Evolutionary conservation across 2,797 vertebrate species (phyloP).

Genomic region (Coilia nasus): DNA sequence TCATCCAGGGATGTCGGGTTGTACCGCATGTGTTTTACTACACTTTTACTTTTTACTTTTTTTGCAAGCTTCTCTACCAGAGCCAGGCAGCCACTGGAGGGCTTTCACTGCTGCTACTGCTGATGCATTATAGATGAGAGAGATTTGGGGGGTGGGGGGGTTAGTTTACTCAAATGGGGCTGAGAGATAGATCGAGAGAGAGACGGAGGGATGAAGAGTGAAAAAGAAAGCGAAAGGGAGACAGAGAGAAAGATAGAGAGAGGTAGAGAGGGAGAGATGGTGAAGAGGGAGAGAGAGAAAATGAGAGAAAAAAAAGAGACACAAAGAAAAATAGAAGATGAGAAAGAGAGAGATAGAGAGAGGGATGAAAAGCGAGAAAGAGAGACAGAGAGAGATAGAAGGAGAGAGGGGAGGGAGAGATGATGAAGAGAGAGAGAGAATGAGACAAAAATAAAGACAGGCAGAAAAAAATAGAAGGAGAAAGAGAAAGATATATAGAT

Average conservation of each 20-base stretch:
- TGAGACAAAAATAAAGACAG: too few species aligned
- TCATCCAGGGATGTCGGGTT: not conserved
- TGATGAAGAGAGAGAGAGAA: too few species aligned
- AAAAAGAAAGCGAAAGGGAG: not conserved
- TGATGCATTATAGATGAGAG: conserved; percentile 4
- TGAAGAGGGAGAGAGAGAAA: not conserved
- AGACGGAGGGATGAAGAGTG: not conserved
- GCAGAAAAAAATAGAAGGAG: too few species aligned
- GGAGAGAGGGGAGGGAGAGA: too few species aligned
- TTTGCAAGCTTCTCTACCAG: not conserved
- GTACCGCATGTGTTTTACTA: not conserved
- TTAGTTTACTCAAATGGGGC: not conserved
- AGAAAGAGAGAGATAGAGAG: not conserved
- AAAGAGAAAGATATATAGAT: too few species aligned
- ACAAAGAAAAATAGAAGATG: too few species aligned
- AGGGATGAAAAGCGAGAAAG: too few species aligned
- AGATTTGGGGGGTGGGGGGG: not conserved
- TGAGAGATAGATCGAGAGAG: too few species aligned
- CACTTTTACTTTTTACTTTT: too few species aligned
- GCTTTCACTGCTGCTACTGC: not conserved
- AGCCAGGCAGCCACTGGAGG: not conserved
- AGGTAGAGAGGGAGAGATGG: not conserved
- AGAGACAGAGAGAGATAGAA: too few species aligned
- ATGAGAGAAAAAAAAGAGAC: not conserved
- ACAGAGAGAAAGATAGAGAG: too few species aligned